Percentiles rank a stretch among this genome's conserved stretches.
Evolutionary conservation across 2,888 invertebrate species (phyloP).

Genomic region (Cheilosia scutellata): DNA sequence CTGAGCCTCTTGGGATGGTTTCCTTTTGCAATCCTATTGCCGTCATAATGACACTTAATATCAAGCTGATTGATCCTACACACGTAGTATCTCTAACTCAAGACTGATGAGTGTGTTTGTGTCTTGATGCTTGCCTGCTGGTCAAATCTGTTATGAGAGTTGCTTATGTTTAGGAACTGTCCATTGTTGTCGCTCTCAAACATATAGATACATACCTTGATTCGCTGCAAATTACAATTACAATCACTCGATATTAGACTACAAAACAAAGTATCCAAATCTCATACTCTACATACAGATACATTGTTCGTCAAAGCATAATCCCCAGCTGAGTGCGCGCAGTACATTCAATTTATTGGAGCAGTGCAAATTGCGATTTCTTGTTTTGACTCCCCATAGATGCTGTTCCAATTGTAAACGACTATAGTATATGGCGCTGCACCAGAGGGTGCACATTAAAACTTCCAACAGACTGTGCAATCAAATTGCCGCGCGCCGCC

Average conservation of each 20-base stretch:
- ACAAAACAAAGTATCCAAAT: conserved; percentile 12
- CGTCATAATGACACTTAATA: too few relatives aligned
- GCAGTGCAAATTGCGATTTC: conserved; percentile 67
- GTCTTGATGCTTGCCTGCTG: too few relatives aligned
- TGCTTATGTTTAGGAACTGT: too few relatives aligned
- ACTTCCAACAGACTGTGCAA: conserved; percentile 74
- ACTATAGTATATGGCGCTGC: neutral
- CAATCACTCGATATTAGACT: neutral
- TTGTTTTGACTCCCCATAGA: conserved; percentile 59
- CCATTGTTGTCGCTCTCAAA: too few relatives aligned
- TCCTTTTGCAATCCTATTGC: too few relatives aligned
- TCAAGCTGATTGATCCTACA: too few relatives aligned
- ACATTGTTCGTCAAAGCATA: conserved; percentile 24
- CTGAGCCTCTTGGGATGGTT: too few relatives aligned
- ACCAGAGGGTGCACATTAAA: conserved; percentile 59
- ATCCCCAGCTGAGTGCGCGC: conserved; percentile 31
- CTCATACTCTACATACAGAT: neutral
- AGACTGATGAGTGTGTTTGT: too few relatives aligned
- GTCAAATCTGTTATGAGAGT: too few relatives aligned
- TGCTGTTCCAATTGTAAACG: conserved; percentile 49
- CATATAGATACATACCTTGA: too few relatives aligned
- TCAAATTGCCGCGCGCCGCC: conserved; percentile 46
- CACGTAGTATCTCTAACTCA: too few relatives aligned
- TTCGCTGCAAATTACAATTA: too few relatives aligned
- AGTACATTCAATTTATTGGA: conserved; percentile 60